phyloP scores from a whole-genome alignment of 2,113 vertebrate species.

The Hipposideros armiger region DNA sequence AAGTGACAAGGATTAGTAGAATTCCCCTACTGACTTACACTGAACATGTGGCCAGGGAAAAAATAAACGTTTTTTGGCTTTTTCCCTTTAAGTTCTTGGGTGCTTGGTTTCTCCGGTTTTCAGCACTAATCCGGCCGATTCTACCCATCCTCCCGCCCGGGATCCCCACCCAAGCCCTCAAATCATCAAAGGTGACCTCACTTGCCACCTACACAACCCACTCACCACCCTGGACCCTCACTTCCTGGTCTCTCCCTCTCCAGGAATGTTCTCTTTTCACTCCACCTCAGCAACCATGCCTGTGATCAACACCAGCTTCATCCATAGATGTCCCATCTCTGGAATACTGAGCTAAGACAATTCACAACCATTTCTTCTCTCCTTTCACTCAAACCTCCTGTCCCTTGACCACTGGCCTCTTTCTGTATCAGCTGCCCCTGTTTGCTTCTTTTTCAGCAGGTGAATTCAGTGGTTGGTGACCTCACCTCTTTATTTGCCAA shows the following conservation, averaged over 20 bases:
- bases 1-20: neutral
- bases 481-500: neutral
- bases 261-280: neutral
- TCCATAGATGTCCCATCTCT: neutral
- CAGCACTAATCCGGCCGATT: no score
- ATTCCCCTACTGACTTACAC: neutral
- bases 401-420: neutral
- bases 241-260: neutral
- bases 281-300: neutral
- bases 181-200: no score
- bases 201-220: neutral
- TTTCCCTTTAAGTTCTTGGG: no score
- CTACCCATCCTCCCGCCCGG: no score
- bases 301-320: neutral
- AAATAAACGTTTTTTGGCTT: neutral
- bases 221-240: accelerated
- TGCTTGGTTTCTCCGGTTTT: no score
- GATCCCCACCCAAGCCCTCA: neutral
- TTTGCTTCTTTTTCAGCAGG: neutral
- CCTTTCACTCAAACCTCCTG: neutral
- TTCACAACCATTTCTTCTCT: neutral
- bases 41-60: neutral
- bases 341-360: neutral
- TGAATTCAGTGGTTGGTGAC: neutral
- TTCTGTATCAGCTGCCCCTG: neutral